Conservation (phyloP, 2,888 invertebrate genomes). For the Chymomyza fuscimana region DNA sequence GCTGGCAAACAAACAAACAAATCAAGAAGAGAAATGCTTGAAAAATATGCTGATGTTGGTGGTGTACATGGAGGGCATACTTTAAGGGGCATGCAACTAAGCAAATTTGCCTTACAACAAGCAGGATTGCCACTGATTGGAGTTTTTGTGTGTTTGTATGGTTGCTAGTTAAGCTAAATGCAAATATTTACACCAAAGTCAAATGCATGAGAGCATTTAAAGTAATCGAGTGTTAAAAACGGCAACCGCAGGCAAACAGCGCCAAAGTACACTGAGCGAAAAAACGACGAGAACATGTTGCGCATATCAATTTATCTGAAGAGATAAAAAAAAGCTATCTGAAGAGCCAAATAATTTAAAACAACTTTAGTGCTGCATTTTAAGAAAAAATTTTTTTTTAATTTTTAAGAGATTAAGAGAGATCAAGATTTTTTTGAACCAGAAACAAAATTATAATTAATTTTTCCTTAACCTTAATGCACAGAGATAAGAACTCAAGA, state of each 20-base stretch:
- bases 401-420: too few species aligned
- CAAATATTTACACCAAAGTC: constrained; percentile 74
- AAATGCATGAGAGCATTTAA: constrained; percentile 65
- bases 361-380: too few species aligned
- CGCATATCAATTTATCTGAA: too few species aligned
- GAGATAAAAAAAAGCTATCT: too few species aligned
- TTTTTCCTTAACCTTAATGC: too few species aligned
- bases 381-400: too few species aligned
- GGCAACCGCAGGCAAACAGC: constrained; percentile 68
- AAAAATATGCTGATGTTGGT: constrained; percentile 61
- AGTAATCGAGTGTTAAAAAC: constrained; percentile 70
- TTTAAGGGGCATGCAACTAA: constrained; percentile 36
- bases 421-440: too few species aligned
- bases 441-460: too few species aligned
- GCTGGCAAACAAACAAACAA: constrained; percentile 53
- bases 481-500: too few species aligned
- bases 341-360: too few species aligned
- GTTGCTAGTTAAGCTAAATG: constrained; percentile 65
- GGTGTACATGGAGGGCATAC: not conserved
- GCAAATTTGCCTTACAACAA: constrained; percentile 42
- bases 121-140: constrained; percentile 11
- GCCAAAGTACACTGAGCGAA: constrained; percentile 5
- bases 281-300: too few species aligned
- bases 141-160: constrained; percentile 7
- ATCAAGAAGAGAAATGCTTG: constrained; percentile 21